Percentiles rank a stretch among this genome's conserved stretches.
phyloP scores from a whole-genome alignment of 2,797 vertebrate species.

The Natrix natrix region DNA sequence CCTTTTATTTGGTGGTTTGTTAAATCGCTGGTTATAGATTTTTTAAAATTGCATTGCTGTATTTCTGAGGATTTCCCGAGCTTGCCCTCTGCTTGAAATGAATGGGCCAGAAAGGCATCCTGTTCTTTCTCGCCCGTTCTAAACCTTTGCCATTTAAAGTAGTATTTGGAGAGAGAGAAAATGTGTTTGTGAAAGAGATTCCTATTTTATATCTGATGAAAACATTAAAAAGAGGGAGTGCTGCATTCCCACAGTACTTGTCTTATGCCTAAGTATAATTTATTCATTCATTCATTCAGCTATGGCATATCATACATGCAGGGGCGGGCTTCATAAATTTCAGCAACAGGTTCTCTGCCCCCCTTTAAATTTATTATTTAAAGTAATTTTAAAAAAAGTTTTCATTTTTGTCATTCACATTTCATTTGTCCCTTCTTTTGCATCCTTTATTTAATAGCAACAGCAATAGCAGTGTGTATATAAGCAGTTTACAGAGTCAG shows the following conservation, averaged over 20 bases:
- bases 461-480: too few relatives aligned
- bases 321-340: too few relatives aligned
- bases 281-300: not conserved
- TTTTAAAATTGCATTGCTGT: slow-evolving; percentile 39
- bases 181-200: not conserved
- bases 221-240: not conserved
- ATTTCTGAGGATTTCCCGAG: slow-evolving; percentile 23
- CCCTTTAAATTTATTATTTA: not conserved
- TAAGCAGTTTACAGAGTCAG: too few relatives aligned
- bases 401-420: not conserved
- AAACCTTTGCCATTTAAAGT: slow-evolving; percentile 33
- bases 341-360: too few relatives aligned
- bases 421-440: not conserved
- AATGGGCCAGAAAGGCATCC: slow-evolving; percentile 27
- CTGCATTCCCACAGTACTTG: not conserved
- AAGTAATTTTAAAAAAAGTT: not conserved
- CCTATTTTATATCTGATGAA: not conserved
- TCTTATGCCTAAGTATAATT: not conserved
- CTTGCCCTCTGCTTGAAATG: slow-evolving; percentile 36
- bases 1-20: slow-evolving; percentile 58
- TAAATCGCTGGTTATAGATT: slow-evolving; percentile 57
- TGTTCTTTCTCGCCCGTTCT: slow-evolving; percentile 5
- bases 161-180: not conserved
- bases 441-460: not conserved
- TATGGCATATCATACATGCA: not conserved